Percentiles rank a stretch among this genome's conserved stretches.
These are phyloP conservation scores for Otis tarda DNA, from an alignment of 2,113 vertebrate genomes.

Conservation along the genomic window DNA sequence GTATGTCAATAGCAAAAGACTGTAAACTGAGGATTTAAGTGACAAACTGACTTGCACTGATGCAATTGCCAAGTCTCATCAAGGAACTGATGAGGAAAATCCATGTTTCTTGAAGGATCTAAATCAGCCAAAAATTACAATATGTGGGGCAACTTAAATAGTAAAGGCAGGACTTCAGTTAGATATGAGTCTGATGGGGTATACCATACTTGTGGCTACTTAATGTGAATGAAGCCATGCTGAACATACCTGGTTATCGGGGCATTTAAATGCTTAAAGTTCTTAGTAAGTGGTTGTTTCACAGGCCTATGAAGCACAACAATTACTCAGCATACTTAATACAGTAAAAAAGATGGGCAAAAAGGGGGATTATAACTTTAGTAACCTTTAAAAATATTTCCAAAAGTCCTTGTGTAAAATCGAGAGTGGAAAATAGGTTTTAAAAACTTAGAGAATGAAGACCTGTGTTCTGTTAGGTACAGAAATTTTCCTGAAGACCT, in stretches of 20 bases:
- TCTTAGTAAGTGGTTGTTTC: not conserved
- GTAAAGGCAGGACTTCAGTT: constrained; percentile 17
- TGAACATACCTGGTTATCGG: not conserved
- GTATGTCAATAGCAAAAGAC: not conserved
- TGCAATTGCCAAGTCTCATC: constrained; percentile 29
- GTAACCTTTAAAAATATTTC: not conserved
- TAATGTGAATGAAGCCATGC: not conserved
- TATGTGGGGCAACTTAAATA: not conserved
- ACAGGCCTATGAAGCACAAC: not conserved
- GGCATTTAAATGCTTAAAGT: not conserved
- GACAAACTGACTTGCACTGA: not conserved
- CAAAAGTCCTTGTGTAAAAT: not conserved
- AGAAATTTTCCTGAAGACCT: not conserved
- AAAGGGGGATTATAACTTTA: not conserved
- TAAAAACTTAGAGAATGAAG: not conserved
- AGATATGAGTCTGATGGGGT: not conserved
- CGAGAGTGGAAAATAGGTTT: not conserved
- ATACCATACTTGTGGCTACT: not conserved
- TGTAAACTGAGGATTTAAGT: constrained; percentile 9
- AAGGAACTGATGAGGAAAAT: constrained; percentile 12
- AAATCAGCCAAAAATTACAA: constrained; percentile 22
- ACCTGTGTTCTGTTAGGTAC: not conserved
- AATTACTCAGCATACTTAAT: not conserved
- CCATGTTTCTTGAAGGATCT: not conserved
- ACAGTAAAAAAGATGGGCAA: not conserved